phyloP scores from a whole-genome alignment of 2,888 invertebrate species.

The Acanthosepion esculentum region DNA sequence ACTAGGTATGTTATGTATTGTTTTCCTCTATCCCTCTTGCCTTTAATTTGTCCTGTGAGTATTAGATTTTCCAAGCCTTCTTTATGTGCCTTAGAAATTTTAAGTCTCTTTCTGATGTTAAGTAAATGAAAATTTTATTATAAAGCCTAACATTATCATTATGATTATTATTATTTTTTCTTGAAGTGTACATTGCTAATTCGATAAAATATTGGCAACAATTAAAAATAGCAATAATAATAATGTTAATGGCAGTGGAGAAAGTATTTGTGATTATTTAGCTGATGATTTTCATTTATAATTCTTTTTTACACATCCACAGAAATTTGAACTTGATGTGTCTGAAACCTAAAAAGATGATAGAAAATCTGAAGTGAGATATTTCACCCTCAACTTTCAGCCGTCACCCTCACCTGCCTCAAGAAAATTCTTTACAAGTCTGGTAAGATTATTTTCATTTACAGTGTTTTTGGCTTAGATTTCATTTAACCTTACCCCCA shows the following conservation, averaged over 20 bases:
- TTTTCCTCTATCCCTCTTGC: too few relatives aligned
- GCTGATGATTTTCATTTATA: background rate
- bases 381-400: background rate
- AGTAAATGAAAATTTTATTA: too few relatives aligned
- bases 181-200: too few relatives aligned
- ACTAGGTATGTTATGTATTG: too few relatives aligned
- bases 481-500: background rate
- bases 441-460: conserved; percentile 2
- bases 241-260: background rate
- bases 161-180: too few relatives aligned
- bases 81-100: too few relatives aligned
- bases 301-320: background rate
- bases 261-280: background rate
- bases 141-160: too few relatives aligned
- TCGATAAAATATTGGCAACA: too few relatives aligned
- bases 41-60: too few relatives aligned
- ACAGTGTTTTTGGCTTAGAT: background rate
- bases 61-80: too few relatives aligned
- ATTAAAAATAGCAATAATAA: too few relatives aligned
- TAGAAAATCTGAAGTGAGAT: background rate
- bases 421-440: background rate
- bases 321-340: conserved; percentile 11
- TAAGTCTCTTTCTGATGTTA: too few relatives aligned
- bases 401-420: background rate
- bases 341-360: background rate